phyloP scores from a whole-genome alignment of 2,113 vertebrate species.

The Phaethornis superciliosus region DNA sequence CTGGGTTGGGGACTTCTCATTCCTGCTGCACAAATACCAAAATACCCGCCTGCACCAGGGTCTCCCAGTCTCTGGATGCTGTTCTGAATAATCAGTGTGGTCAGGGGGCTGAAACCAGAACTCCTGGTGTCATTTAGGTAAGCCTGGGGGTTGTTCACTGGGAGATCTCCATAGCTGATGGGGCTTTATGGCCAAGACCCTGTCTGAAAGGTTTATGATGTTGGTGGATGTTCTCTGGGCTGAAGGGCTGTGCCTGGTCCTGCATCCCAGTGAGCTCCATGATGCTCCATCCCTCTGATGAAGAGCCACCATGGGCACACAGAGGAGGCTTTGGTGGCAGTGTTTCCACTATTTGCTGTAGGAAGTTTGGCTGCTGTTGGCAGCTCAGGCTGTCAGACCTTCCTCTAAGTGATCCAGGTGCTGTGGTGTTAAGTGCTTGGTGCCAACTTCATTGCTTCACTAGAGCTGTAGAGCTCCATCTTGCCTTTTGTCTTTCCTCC shows the following conservation, averaged over 20 bases:
- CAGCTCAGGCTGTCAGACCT: not conserved
- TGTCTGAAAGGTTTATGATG: too few relatives aligned
- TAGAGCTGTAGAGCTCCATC: not conserved
- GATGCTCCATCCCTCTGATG: not conserved
- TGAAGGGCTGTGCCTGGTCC: not conserved
- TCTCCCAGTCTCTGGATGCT: not conserved
- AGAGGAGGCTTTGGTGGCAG: not conserved
- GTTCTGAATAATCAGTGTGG: not conserved
- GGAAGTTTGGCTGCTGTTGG: not conserved
- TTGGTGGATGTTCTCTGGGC: too few relatives aligned
- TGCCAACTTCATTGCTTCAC: not conserved
- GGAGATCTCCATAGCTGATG: not conserved
- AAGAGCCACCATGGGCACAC: not conserved
- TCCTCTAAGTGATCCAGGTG: not conserved
- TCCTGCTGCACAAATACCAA: too few relatives aligned
- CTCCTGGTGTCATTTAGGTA: not conserved
- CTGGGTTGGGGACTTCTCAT: not conserved
- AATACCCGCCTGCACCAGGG: not conserved
- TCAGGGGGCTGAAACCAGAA: not conserved
- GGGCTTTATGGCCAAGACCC: not conserved
- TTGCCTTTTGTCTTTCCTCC: not conserved
- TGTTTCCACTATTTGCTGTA: accelerated
- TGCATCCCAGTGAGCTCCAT: not conserved
- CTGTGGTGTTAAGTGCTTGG: not conserved
- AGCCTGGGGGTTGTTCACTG: not conserved